Conservation (phyloP, 2,797 vertebrate genomes). For the Acanthiza pusilla region DNA sequence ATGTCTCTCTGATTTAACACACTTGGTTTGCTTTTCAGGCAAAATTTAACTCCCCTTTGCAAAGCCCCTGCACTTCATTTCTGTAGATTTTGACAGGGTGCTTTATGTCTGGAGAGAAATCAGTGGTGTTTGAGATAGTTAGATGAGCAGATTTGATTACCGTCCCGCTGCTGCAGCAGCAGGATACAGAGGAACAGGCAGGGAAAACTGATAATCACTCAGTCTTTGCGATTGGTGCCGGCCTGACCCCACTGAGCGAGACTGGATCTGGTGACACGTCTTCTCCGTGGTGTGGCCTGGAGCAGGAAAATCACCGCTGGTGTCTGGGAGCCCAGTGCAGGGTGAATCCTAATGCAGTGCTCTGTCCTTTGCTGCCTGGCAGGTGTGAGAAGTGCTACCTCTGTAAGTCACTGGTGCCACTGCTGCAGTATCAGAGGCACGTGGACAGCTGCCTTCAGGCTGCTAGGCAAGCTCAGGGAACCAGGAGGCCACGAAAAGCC, state of each 20-base stretch:
- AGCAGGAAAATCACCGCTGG: slow-evolving; percentile 34
- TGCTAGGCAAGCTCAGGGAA: slow-evolving; percentile 60
- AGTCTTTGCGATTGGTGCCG: slow-evolving; percentile 33
- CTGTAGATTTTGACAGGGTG: slow-evolving; percentile 72
- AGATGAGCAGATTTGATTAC: slow-evolving; percentile 75
- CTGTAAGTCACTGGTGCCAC: slow-evolving; percentile 79
- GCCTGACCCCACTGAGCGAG: slow-evolving; percentile 58
- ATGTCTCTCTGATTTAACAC: slow-evolving; percentile 69
- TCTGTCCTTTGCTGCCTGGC: slow-evolving; percentile 65
- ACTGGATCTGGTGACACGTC: slow-evolving; percentile 46
- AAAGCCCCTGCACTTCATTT: slow-evolving; percentile 67
- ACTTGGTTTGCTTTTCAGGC: slow-evolving; percentile 67
- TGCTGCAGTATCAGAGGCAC: slow-evolving; percentile 80
- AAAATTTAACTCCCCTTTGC: slow-evolving; percentile 69
- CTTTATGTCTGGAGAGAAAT: slow-evolving; percentile 73
- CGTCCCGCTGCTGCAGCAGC: slow-evolving; percentile 68
- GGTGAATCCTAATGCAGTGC: slow-evolving; percentile 57
- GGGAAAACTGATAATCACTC: slow-evolving; percentile 66
- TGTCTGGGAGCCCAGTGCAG: neutral
- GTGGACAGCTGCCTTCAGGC: slow-evolving; percentile 82
- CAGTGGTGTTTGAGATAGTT: slow-evolving; percentile 71
- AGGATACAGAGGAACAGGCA: slow-evolving; percentile 59
- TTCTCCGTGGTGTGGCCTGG: slow-evolving; percentile 15
- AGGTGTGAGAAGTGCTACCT: slow-evolving; percentile 86
- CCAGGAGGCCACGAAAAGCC: slow-evolving; percentile 41